Percentiles rank a stretch among this genome's conserved stretches.
phyloP scores from a whole-genome alignment of 2,797 vertebrate genomes.

The Columba guinea region DNA sequence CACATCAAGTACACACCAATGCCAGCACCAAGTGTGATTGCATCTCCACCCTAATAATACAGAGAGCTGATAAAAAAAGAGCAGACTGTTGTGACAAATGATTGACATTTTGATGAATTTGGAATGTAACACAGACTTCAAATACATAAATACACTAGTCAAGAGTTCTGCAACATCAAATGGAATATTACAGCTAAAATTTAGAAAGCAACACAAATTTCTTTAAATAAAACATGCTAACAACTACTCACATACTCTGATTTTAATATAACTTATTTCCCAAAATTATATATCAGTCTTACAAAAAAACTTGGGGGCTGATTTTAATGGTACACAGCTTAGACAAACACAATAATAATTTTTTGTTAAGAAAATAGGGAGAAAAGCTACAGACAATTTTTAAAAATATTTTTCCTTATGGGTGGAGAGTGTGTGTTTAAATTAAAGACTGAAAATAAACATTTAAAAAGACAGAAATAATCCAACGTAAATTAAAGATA shows the following conservation, averaged over 20 bases:
- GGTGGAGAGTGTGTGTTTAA: background rate
- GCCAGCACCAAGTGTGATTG: background rate
- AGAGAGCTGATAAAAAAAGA: background rate
- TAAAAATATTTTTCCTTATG: background rate
- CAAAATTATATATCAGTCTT: slow-evolving; percentile 40
- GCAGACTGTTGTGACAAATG: background rate
- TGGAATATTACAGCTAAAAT: slow-evolving; percentile 3
- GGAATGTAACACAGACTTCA: background rate
- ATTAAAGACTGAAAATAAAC: background rate
- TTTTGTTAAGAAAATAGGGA: background rate
- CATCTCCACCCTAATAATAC: background rate
- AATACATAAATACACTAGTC: background rate
- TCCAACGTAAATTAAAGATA: background rate
- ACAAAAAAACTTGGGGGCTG: background rate
- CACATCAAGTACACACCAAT: background rate
- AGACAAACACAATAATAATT: background rate
- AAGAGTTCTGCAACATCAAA: background rate
- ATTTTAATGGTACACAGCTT: slow-evolving; percentile 12
- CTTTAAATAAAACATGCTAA: slow-evolving; percentile 5
- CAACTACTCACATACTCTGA: background rate
- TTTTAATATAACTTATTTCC: background rate
- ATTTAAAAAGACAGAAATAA: background rate
- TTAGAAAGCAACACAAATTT: background rate
- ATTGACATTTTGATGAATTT: slow-evolving; percentile 14
- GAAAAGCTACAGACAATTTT: background rate